A percentile compares a stretch with the other conserved stretches of the same genome.
Conservation (phyloP, 2,888 invertebrate genomes). For the Trissolcus japonicus region DNA sequence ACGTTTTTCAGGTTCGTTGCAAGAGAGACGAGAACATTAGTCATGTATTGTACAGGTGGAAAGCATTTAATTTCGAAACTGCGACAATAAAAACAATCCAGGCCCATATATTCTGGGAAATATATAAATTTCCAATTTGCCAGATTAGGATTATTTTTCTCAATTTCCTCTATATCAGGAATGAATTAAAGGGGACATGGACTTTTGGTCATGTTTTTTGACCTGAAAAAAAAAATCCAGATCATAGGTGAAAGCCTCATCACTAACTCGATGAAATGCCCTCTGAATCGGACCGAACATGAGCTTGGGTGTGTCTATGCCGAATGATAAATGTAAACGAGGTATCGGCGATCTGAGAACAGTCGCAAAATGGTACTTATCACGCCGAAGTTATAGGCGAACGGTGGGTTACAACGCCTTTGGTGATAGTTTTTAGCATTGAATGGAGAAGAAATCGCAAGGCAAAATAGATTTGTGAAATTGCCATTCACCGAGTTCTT, state of each 20-base stretch:
- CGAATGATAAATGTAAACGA: slow-evolving; percentile 35
- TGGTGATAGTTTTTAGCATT: slow-evolving; percentile 22
- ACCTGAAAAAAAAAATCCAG: slow-evolving; percentile 7
- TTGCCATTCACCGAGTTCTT: slow-evolving; percentile 4
- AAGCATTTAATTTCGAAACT: neutral
- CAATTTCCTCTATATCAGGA: too few relatives aligned
- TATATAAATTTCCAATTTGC: too few relatives aligned
- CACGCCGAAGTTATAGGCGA: slow-evolving; percentile 18
- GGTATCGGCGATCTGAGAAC: slow-evolving; percentile 20
- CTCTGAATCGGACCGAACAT: slow-evolving; percentile 24
- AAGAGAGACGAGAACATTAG: slow-evolving; percentile 4
- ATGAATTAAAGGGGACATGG: too few relatives aligned
- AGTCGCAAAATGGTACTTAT: slow-evolving; percentile 9
- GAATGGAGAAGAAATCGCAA: slow-evolving; percentile 10
- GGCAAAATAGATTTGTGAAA: slow-evolving; percentile 18
- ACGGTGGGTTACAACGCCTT: slow-evolving; percentile 23
- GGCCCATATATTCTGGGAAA: too few relatives aligned
- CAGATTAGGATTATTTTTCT: too few relatives aligned
- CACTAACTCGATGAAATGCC: slow-evolving; percentile 23
- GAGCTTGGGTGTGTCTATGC: slow-evolving; percentile 30
- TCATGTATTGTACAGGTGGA: slow-evolving; percentile 11
- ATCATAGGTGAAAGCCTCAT: slow-evolving; percentile 37
- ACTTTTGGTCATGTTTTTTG: slow-evolving; percentile 9
- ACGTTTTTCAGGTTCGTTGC: neutral
- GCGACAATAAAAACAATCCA: too few relatives aligned